Evolutionary conservation across 2,888 invertebrate genomes (phyloP).

Genomic region (Calephelis perditalis): DNA sequence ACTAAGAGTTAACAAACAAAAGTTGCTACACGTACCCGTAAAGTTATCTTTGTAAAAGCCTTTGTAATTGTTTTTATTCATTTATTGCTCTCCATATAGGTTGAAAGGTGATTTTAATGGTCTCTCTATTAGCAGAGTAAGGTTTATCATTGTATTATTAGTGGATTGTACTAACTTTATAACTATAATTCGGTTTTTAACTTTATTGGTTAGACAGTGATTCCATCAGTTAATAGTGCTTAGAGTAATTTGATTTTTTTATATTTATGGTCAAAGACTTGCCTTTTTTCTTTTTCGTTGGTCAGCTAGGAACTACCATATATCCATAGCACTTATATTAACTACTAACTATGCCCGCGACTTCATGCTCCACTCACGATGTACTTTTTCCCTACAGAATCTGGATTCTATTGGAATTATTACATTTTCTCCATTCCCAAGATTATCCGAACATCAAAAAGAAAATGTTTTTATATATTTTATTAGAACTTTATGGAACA

Average conservation of each 20-base stretch:
- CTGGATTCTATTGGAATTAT: too few species aligned
- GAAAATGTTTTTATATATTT: too few species aligned
- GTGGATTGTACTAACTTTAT: slow-evolving; percentile 59
- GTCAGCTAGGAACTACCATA: too few species aligned
- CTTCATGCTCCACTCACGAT: too few species aligned
- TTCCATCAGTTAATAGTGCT: slow-evolving; percentile 28
- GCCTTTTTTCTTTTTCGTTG: background rate
- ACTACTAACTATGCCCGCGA: too few species aligned
- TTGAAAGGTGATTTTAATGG: slow-evolving; percentile 60
- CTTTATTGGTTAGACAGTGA: slow-evolving; percentile 47
- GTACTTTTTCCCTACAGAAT: too few species aligned
- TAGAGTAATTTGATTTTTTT: slow-evolving; percentile 10
- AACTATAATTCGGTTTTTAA: slow-evolving; percentile 49
- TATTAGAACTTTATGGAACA: too few species aligned
- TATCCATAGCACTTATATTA: too few species aligned
- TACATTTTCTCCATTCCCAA: too few species aligned
- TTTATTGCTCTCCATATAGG: slow-evolving; percentile 57
- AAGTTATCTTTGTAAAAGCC: slow-evolving; percentile 16
- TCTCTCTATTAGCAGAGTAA: slow-evolving; percentile 49
- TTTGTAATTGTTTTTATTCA: slow-evolving; percentile 69
- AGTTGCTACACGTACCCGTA: slow-evolving; percentile 32
- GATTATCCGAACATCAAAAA: too few species aligned
- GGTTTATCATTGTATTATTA: slow-evolving; percentile 51
- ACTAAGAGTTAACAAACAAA: slow-evolving; percentile 24
- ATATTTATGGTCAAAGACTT: slow-evolving; percentile 23